Base-by-base conservation (phyloP, 2,113 vertebrate genomes). In the Ptilonorhynchus violaceus region DNA sequence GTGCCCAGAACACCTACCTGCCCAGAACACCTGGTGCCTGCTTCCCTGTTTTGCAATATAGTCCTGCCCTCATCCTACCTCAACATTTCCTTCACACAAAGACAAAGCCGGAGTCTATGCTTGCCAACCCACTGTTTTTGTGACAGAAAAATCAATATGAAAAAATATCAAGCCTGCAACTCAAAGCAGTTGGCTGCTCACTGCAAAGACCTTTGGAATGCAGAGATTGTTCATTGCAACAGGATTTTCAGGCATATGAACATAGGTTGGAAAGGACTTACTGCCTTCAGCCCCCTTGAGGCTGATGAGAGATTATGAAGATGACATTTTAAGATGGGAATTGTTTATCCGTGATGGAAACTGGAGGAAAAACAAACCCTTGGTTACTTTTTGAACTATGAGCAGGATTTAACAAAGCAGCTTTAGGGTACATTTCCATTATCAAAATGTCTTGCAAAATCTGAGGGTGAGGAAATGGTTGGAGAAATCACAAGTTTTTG, bases 401-500 rank as follows among this genome's bases (percentile, higher is more conserved):
- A 78, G 4, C 22, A 59, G 12, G 21, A 87, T 91, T 96, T 78
- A 75, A 81, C 60, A 91, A 55, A 92, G 35, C 33, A 33, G 14
- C 24, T 92, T 92, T 92, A 0, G 33, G 50, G 85, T 33, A 47
- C 15, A 49, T 88, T 92, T 89, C 35, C 19, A 52, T 96, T 96
- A 96, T 95, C 93, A 87, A 74, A 93, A 68, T 72, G 73, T 75
- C 80, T 95, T 95, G 84, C 89, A 89, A 94, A 94, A 95, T 89
- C 60, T 68, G 62, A 89, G 73, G 7, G 25, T 93, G 91, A 91
- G 82, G 60, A 96, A 96, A 92, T 76, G 24, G 35, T 85, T 96
- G 91, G 89, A 92, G 80, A 85, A 78, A 68, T 89, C 73, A 53
- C 24, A 95, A 6, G 15, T 72, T 91, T 81, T 89, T n/a, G 92